Conservation (phyloP, 2,888 invertebrate genomes). For the Tachystola acroxantha region DNA sequence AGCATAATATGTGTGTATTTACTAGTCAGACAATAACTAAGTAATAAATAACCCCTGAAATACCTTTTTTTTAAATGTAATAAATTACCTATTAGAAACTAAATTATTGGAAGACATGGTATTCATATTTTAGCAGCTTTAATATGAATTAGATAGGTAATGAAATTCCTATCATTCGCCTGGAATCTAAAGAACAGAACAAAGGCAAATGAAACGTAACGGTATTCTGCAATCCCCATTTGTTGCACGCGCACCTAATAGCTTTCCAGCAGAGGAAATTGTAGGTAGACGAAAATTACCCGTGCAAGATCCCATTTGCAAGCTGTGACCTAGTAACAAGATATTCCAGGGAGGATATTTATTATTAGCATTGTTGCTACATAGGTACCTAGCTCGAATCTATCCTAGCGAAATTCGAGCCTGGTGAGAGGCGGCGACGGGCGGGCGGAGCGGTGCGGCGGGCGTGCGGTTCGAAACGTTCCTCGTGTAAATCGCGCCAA, state of each 20-base stretch:
- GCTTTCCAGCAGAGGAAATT: background rate
- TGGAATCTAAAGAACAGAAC: too few species aligned
- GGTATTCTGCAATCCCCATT: too few species aligned
- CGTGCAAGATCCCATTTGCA: constrained; percentile 4
- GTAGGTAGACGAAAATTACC: background rate
- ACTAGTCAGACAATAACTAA: too few species aligned
- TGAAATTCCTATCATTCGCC: constrained; percentile 2
- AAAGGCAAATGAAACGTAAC: too few species aligned
- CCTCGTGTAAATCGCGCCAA: constrained; percentile 61
- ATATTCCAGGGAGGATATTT: constrained; percentile 4
- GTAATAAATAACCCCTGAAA: too few species aligned
- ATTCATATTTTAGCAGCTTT: too few species aligned
- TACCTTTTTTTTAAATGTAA: too few species aligned
- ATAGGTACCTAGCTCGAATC: background rate
- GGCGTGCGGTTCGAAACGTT: constrained; percentile 38
- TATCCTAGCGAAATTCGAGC: constrained; percentile 2
- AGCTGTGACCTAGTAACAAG: constrained; percentile 5
- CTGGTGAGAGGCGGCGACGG: background rate
- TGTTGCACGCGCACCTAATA: constrained; percentile 1
- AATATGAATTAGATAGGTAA: constrained; percentile 1
- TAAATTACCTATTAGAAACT: too few species aligned
- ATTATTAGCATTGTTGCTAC: constrained; percentile 5
- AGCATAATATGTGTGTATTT: too few species aligned
- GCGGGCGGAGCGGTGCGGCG: constrained; percentile 1
- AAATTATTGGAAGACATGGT: too few species aligned